These are phyloP conservation scores for Enhydra lutris DNA, from an alignment of 2,113 vertebrate genomes.

Conservation along the genomic window DNA sequence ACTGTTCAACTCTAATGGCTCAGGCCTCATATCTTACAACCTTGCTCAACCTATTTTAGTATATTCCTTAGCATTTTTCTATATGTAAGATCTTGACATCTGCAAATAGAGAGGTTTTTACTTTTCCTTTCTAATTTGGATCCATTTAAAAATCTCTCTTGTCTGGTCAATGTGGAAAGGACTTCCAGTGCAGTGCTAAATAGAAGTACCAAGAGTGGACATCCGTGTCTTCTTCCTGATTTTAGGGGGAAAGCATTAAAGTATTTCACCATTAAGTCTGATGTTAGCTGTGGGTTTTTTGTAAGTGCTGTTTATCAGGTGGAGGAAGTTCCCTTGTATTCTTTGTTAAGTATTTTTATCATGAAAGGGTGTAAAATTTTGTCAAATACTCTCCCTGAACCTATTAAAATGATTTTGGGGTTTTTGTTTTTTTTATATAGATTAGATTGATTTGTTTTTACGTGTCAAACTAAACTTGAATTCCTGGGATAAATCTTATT, in stretches of 20 bases:
- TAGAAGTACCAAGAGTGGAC: not conserved
- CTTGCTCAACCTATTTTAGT: not conserved
- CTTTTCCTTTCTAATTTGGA: not conserved
- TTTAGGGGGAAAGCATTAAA: not conserved
- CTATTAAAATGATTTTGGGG: not conserved
- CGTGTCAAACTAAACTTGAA: not conserved
- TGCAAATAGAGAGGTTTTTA: not conserved
- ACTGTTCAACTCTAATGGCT: not conserved
- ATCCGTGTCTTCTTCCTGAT: not conserved
- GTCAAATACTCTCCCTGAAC: not conserved
- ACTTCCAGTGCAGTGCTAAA: not conserved
- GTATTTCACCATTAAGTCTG: not conserved
- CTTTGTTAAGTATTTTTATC: not conserved
- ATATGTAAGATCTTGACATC: not conserved
- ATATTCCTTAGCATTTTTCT: not conserved
- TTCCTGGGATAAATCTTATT: not conserved
- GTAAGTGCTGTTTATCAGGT: not conserved
- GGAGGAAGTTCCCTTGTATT: not conserved
- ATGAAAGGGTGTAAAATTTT: not conserved
- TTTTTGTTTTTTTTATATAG: not conserved
- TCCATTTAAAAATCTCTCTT: not conserved
- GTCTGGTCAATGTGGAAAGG: not conserved
- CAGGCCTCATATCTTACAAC: not conserved
- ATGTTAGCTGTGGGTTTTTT: not conserved
- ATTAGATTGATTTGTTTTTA: not conserved